These are phyloP conservation scores for Danaus plexippus DNA, from an alignment of 1,140 invertebrate species.

Conservation along the genomic window DNA sequence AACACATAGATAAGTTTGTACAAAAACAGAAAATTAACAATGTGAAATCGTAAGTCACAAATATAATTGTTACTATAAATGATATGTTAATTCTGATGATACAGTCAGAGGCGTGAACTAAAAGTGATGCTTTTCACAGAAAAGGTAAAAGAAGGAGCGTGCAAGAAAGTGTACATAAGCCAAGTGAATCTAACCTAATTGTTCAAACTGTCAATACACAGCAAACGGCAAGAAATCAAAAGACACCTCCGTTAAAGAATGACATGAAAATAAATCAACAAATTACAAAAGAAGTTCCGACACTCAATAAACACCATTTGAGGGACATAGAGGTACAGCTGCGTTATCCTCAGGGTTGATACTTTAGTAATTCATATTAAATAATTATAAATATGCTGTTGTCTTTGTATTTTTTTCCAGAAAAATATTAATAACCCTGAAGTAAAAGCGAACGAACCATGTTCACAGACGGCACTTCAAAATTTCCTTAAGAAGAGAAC, in stretches of 20 bases:
- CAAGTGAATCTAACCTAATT: conserved; percentile 9
- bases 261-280: background rate
- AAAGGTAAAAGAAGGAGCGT: conserved; percentile 54
- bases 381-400: too few species aligned
- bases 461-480: conserved; percentile 26
- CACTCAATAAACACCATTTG: background rate
- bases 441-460: background rate
- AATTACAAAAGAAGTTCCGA: background rate
- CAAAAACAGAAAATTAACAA: conserved; percentile 40
- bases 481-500: conserved; percentile 42
- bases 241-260: background rate
- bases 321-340: too few species aligned
- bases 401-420: too few species aligned
- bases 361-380: too few species aligned
- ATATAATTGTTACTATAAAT: background rate
- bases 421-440: too few species aligned
- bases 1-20: conserved; percentile 59
- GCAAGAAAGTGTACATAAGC: conserved; percentile 21
- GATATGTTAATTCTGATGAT: too few species aligned
- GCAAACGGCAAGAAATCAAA: too few species aligned
- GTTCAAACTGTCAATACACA: conserved; percentile 4
- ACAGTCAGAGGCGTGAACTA: background rate
- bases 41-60: conserved; percentile 41
- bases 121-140: conserved; percentile 25
- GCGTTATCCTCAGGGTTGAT: too few species aligned